Base-by-base conservation (phyloP, 92 coral and sea anemone genomes). In the Epizoanthus fatuus region DNA sequence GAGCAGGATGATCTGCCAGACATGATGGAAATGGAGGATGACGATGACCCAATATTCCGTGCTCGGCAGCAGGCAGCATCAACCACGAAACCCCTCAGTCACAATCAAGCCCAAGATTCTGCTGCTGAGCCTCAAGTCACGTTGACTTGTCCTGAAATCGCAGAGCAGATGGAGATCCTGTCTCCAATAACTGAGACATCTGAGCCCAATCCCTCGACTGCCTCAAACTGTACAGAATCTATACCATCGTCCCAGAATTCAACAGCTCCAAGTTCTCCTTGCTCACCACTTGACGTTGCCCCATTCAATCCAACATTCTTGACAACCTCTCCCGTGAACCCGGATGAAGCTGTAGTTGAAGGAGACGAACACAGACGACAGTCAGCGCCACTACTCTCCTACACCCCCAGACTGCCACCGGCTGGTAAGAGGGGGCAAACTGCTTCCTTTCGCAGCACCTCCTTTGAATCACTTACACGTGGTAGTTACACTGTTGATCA, bases 401-500 rank as follows among this genome's bases (percentile, higher is more conserved):
- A 14, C 75, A 78, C 83, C n/a, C 90, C 67, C 5, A 55, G 63
- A 65, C 42, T 58, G 29, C 84, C 7, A 35, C 64, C 44, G 38
- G 22, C 83, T 29, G 65, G 40, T 9, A 77, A 77, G 70, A 44
- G 82, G 74, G 84, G 51, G 83, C 86, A 22, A 67, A 68, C 52
- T 11, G 91, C 81, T 9, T 66, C 88, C 52, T 75, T 69, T 15
- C 90, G 84, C 5, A 89, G 90, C 44, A 81, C 62, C 16, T 94
- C 95, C 1, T 65, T 86, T 39, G 98, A 89, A 52, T 65, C 81
- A 15, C 78, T 90, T 55, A 71, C 94, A 6, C 93, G 99, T 8
- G 99, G 99, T n/a, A 96, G 99, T 75, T 96, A 95, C 68, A 86
- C 98, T 3, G 96, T 96, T 19, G 92, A 84, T 64, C 92, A 91